These are phyloP conservation scores for Apis florea DNA, from an alignment of 1,140 invertebrate genomes.

Conservation along the genomic window DNA sequence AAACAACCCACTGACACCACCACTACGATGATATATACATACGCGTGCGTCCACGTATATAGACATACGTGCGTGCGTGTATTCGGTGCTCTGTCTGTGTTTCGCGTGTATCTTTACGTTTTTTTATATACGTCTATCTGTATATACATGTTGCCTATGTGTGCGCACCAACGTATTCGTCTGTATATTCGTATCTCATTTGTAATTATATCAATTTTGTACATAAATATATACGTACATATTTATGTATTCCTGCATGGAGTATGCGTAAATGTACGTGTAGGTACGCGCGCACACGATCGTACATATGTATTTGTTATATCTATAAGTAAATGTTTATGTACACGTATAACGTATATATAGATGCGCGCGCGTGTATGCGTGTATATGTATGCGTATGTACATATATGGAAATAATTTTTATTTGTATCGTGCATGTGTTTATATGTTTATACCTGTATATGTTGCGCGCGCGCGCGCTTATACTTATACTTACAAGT, in stretches of 20 bases:
- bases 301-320: background rate
- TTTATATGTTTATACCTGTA: background rate
- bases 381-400: background rate
- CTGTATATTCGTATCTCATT: background rate
- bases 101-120: background rate
- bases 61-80: slow-evolving; percentile 9
- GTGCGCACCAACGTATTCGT: background rate
- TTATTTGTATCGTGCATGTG: background rate
- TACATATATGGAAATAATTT: slow-evolving; percentile 7
- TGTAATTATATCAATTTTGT: background rate
- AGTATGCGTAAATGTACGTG: background rate
- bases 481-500: slow-evolving; percentile 1
- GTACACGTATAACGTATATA: background rate
- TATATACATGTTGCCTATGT: background rate
- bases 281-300: background rate
- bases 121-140: background rate
- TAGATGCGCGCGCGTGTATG: background rate
- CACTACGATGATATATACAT: slow-evolving; percentile 53
- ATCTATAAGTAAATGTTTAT: slow-evolving; percentile 38
- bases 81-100: background rate
- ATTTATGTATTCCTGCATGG: background rate
- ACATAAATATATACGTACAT: background rate
- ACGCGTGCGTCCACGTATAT: slow-evolving; percentile 20
- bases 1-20: slow-evolving; percentile 55
- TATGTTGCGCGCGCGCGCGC: slow-evolving; percentile 2